Base-by-base conservation (phyloP, 2,797 vertebrate genomes). In the Tiaroga cobitis region DNA sequence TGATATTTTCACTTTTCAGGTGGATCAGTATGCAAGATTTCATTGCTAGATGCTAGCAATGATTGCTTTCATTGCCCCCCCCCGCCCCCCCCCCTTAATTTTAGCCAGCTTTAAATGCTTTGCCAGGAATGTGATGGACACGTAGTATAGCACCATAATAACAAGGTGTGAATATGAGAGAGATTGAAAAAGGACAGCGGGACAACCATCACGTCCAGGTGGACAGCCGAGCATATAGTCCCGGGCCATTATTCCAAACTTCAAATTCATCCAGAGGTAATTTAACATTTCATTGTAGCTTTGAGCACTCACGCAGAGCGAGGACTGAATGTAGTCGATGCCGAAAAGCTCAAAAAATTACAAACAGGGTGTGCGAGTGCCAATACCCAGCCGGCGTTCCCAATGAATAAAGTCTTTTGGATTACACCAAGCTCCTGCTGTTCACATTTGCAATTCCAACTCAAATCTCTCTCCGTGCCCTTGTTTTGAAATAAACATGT, bases 381-480 rank as follows among this genome's bases (percentile, higher is more conserved):
- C 72, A 87, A 74, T 75, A 77, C 63, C 49, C 68, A 79, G 37
- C 51, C 67, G 16, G 82, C 29, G 39, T 89, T 69, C 83, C 65
- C 82, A 77, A 78, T 84, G 65, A 88, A 89, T 74, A 77, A 87
- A 83, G 78, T 75, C 81, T 29, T 63, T 78, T 86, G 82, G 70
- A 83, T 89, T 82, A 77, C 67, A 72, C 51, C 70, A 29, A 51
- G 29, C 51, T 83, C 80, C 89, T n/a, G 78, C 82, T 88, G 88
- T 63, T 89, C 81, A 82, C 87, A 86, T 91, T 74, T 88, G 80
- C 78, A 88, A 77, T 82, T 87, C 82, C 68, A 83, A 77, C 84
- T 89, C 69, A 87, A 85, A 90, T 83, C 84, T 81, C 56, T 67
- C 54, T 49, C 59, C 8, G 4, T 85, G 67, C 24, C 51, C 54